Base-by-base conservation (phyloP, 2,113 vertebrate genomes). In the Thunnus thynnus region DNA sequence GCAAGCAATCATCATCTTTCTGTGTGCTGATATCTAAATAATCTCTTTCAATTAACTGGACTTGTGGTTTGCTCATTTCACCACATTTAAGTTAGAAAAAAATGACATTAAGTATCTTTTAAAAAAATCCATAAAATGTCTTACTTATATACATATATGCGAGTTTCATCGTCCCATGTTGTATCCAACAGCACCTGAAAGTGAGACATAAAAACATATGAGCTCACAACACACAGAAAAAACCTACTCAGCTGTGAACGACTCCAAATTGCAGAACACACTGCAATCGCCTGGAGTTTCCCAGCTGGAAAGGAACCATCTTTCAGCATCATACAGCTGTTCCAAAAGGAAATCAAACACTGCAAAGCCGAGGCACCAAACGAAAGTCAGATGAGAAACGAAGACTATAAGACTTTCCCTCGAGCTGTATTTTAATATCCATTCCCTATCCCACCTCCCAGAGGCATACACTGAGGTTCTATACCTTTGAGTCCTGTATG, bases 401-500 rank as follows among this genome's bases (percentile, higher is more conserved):
- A 81, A 27, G 63, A 69, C 68, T 48, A 4, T n/a, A 56, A 44
- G 74, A 71, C 50, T 13, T 57, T 47, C 67, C 75, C 11, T 51
- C 14, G 8, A 80, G 58, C 57, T 70, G 5, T 27, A 54, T 80
- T 80, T 72, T 73, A 57, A 78, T 80, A 78, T 71, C n/a, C 17
- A 12, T 47, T 60, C 22, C 65, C 63, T 55, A 65, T 72, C 56
- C 70, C 66, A 6, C 57, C 48, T 70, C 76, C 80, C 60, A 14
- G 8, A 56, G 63, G 61, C 51, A 10, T 50, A 68, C 22, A 44
- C 27, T 47, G 52, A 32, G 44, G 22, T 17, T 27, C 54, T 44
- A 22, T 96, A 99, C 98, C 96, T 96, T 93, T 75, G 94, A 94
- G 75, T 95, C 93, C 5, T 88, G 92, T 70, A 98, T 90, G 57